These are phyloP conservation scores for Cydia amplana DNA, from an alignment of 1,140 invertebrate genomes.

Conservation along the genomic window DNA sequence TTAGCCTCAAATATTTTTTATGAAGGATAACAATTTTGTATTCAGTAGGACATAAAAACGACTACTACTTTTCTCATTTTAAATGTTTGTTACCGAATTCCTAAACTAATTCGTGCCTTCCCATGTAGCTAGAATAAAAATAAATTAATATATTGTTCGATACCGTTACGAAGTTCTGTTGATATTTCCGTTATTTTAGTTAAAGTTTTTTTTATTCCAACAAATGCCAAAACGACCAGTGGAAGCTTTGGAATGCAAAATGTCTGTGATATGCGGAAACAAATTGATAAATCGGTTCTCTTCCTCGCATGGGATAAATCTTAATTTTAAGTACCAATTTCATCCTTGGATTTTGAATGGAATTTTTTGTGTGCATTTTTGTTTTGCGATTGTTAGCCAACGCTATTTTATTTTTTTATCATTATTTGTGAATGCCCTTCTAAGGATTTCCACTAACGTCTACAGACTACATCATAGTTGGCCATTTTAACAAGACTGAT, in stretches of 20 bases:
- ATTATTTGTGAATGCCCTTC: slow-evolving; percentile 55
- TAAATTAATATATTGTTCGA: slow-evolving; percentile 33
- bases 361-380: slow-evolving; percentile 62
- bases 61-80: slow-evolving; percentile 40
- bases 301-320: slow-evolving; percentile 44
- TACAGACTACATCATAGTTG: slow-evolving; percentile 64
- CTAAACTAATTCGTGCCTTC: slow-evolving; percentile 57
- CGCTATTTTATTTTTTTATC: slow-evolving; percentile 55
- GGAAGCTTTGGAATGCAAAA: slow-evolving; percentile 52
- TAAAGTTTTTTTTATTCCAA: slow-evolving; percentile 42
- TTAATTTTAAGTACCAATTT: slow-evolving; percentile 65
- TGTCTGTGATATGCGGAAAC: slow-evolving; percentile 60
- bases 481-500: slow-evolving; percentile 79
- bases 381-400: slow-evolving; percentile 60
- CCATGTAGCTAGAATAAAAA: slow-evolving; percentile 41
- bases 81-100: slow-evolving; percentile 62
- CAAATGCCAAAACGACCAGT: slow-evolving; percentile 41
- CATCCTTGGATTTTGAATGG: slow-evolving; percentile 58
- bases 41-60: slow-evolving; percentile 30
- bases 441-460: slow-evolving; percentile 56
- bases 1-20: slow-evolving; percentile 33
- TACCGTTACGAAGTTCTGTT: slow-evolving; percentile 28
- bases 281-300: slow-evolving; percentile 34
- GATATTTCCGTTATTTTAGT: slow-evolving; percentile 39
- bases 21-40: slow-evolving; percentile 34